Evolutionary conservation across 2,888 invertebrate genomes (phyloP), one percentile per base, ranked within the genome.

Genomic region (Platycheirus albimanus): DNA sequence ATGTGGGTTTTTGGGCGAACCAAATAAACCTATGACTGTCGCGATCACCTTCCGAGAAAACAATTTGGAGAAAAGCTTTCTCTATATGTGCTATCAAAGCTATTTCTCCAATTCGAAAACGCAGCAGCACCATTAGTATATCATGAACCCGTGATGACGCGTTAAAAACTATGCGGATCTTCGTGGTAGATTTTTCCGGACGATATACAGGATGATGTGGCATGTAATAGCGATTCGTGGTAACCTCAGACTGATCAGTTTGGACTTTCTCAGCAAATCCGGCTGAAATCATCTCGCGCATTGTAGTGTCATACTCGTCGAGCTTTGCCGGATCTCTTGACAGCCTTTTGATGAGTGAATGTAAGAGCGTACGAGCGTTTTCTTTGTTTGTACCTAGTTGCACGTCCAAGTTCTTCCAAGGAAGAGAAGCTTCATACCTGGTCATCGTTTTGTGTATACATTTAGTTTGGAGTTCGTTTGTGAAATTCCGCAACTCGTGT

Each of bases 141-240:
- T 75, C 61, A n/a, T 54, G 61, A 15, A 75, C 45, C 19, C 13
- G 64, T 3, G 74, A 52, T 20, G 52, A 63, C 3, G 63, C 63
- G 33, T 61, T 33, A 10, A 54, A 64, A 1, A 74, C 49, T 2
- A 66, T 66, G 0, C 58, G 41, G 1, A 52, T 4, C 17, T 61
- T 61, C 3, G 67, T 52, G 7, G 66, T 58, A n/a, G 38, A 3
- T 19, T 72, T 63, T 11, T 72, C 72, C 2, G 52, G 45, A 2
- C 43, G 43, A 36, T 72, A 64, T 2, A 64, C 66, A 10, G 66
- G 28, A 7, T 49, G 43, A 20, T 63, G 63, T 7, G 63, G 56
- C 54, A 66, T 66, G 15, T 51, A 66, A 11, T 38, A 38, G 8
- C 8, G 5, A 5, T 24, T 4, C 24, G 5, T 24, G n/a, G n/a